A percentile compares a stretch with the other conserved stretches of the same genome.
Evolutionary conservation across 2,888 invertebrate species (phyloP).

Genomic region (Brachycybe producta): DNA sequence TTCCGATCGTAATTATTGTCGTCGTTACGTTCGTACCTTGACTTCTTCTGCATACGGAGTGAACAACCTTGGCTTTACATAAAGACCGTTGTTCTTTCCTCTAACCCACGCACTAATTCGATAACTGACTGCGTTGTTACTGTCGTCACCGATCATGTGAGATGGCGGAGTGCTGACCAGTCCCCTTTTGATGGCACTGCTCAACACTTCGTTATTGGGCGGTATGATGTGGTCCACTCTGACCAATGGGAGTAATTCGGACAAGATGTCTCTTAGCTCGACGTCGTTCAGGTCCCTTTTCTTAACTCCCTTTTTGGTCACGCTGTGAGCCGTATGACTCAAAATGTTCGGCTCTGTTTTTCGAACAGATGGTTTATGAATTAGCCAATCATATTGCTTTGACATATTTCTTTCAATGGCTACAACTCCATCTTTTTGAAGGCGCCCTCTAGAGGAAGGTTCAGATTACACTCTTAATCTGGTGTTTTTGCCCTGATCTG

Average conservation of each 20-base stretch:
- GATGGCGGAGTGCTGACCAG: slow-evolving; percentile 68
- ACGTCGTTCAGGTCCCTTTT: slow-evolving; percentile 68
- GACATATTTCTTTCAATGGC: background rate
- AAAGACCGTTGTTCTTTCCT: slow-evolving; percentile 32
- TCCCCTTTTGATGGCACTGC: slow-evolving; percentile 50
- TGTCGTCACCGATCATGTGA: slow-evolving; percentile 63
- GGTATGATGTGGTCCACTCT: slow-evolving; percentile 83
- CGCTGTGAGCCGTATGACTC: slow-evolving; percentile 85
- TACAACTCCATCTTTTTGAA: background rate
- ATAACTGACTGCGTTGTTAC: slow-evolving; percentile 18
- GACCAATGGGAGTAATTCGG: slow-evolving; percentile 68
- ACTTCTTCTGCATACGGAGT: slow-evolving; percentile 91
- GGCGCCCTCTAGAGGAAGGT: background rate
- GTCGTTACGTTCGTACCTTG: slow-evolving; percentile 44
- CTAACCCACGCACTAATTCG: slow-evolving; percentile 31
- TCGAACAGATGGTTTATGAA: background rate
- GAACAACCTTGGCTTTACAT: slow-evolving; percentile 73
- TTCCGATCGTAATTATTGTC: slow-evolving; percentile 3
- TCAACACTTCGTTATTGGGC: slow-evolving; percentile 59
- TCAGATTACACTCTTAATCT: too few species aligned
- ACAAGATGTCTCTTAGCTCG: slow-evolving; percentile 69
- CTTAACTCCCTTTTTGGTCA: slow-evolving; percentile 68
- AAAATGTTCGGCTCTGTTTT: slow-evolving; percentile 74
- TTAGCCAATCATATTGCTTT: background rate
- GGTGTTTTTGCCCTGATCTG: too few species aligned